These are phyloP conservation scores for Dicranocentrus wangi DNA, from an alignment of 2,888 invertebrate species.

Conservation along the genomic window DNA sequence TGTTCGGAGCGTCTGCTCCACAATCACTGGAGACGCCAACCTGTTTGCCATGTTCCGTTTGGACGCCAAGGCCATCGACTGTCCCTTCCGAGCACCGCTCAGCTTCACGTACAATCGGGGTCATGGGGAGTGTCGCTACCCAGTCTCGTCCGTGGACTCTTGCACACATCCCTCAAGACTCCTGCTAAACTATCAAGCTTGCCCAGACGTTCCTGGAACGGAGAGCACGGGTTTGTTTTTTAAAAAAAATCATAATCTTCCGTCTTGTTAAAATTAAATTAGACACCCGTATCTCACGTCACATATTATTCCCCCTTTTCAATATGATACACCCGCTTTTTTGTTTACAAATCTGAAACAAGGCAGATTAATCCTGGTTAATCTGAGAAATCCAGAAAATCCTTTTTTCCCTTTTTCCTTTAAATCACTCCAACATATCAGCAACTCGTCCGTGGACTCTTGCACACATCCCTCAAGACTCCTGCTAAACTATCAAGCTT, in stretches of 20 bases:
- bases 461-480: conserved; percentile 94
- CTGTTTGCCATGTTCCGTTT: conserved; percentile 77
- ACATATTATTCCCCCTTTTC: no score
- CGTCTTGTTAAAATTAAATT: no score
- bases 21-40: conserved; percentile 81
- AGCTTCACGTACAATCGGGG: conserved; percentile 94
- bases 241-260: neutral
- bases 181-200: conserved; percentile 93
- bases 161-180: conserved; percentile 94
- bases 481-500: conserved; percentile 93
- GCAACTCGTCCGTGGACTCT: conserved; percentile 92
- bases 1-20: conserved; percentile 69
- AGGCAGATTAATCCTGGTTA: neutral
- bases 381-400: conserved; percentile 29
- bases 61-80: conserved; percentile 89
- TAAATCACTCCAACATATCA: no score
- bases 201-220: conserved; percentile 91
- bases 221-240: conserved; percentile 87
- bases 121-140: conserved; percentile 90
- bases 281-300: neutral
- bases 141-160: conserved; percentile 92
- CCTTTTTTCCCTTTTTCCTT: neutral
- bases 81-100: conserved; percentile 91
- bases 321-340: neutral
- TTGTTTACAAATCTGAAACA: conserved; percentile 35